Percentiles rank a stretch among this genome's conserved stretches.
Evolutionary conservation across 2,888 invertebrate species (phyloP).

Genomic region (Nezara viridula): DNA sequence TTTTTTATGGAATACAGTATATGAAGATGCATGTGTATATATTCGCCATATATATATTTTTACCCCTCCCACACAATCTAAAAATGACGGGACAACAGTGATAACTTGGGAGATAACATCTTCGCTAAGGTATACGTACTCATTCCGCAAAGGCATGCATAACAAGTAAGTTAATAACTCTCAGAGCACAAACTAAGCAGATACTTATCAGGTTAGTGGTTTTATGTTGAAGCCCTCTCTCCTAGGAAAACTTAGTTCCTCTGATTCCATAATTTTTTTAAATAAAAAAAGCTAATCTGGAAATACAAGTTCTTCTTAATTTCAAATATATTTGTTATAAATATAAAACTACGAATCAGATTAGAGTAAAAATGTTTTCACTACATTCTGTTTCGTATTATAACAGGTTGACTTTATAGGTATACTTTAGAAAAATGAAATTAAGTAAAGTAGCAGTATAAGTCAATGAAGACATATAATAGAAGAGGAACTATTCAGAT

Average conservation of each 20-base stretch:
- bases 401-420: no score
- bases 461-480: no score
- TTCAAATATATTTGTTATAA: no score
- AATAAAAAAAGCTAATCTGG: neutral
- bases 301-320: no score
- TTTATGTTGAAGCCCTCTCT: neutral
- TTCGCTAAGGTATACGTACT: neutral
- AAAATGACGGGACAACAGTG: neutral
- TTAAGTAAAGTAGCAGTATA: no score
- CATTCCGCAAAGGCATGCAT: neutral
- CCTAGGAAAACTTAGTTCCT: neutral
- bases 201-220: neutral
- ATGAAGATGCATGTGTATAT: no score
- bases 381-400: no score
- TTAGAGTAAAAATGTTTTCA: no score
- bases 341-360: no score
- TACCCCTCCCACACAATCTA: neutral
- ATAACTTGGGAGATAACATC: neutral
- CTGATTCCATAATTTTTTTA: neutral
- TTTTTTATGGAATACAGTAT: no score
- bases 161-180: neutral
- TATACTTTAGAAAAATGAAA: no score
- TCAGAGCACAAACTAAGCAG: neutral
- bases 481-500: no score
- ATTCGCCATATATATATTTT: neutral